phyloP scores from a whole-genome alignment of 2,888 invertebrate genomes.

The Ophion ellenae region DNA sequence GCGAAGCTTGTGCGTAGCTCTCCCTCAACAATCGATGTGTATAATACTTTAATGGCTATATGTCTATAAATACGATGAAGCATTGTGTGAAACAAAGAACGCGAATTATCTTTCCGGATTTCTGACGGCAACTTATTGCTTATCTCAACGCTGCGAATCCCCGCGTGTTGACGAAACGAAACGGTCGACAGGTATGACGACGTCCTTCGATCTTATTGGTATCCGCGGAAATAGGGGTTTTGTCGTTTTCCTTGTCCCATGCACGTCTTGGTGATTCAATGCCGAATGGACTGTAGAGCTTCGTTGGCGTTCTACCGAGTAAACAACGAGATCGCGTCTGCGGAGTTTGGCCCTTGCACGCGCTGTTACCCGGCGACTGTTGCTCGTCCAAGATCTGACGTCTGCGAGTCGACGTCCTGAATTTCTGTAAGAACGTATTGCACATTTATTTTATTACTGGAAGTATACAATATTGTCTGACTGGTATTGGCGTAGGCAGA shows the following conservation, averaged over 20 bases:
- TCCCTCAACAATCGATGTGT: slow-evolving; percentile 7
- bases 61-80: slow-evolving; percentile 29
- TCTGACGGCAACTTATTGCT: slow-evolving; percentile 27
- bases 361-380: slow-evolving; percentile 81
- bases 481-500: too few relatives aligned
- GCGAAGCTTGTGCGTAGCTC: slow-evolving; percentile 58
- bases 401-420: slow-evolving; percentile 85
- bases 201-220: slow-evolving; percentile 68
- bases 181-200: slow-evolving; percentile 74
- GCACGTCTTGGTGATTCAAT: slow-evolving; percentile 88
- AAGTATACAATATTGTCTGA: background rate
- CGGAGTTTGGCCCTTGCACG: slow-evolving; percentile 83
- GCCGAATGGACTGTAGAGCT: slow-evolving; percentile 90
- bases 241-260: slow-evolving; percentile 85
- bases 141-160: slow-evolving; percentile 80
- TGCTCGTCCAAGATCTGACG: slow-evolving; percentile 85
- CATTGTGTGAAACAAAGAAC: slow-evolving; percentile 3
- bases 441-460: background rate
- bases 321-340: slow-evolving; percentile 84
- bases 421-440: slow-evolving; percentile 82
- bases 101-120: slow-evolving; percentile 17
- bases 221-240: slow-evolving; percentile 79
- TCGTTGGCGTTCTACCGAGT: slow-evolving; percentile 89
- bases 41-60: slow-evolving; percentile 30
- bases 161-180: slow-evolving; percentile 76